A percentile compares a stretch with the other conserved stretches of the same genome.
These are phyloP conservation scores for Callyntrura guangdongensis DNA, from an alignment of 2,888 invertebrate genomes.

Conservation along the genomic window DNA sequence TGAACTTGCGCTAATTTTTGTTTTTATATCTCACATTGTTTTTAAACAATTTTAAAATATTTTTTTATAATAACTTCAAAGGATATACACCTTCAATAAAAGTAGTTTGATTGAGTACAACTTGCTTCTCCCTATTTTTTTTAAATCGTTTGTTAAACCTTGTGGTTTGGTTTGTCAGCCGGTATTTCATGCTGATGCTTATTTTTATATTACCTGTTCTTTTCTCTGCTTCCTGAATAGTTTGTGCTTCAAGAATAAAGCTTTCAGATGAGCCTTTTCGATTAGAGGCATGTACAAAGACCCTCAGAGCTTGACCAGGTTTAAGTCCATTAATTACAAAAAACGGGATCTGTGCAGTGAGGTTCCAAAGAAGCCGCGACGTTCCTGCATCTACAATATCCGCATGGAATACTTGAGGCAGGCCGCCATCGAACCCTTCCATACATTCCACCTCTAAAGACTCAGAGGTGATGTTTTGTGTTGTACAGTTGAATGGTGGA, in stretches of 20 bases:
- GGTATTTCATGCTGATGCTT: background rate
- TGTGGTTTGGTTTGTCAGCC: no score
- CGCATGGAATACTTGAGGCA: constrained; percentile 90
- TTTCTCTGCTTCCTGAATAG: constrained; percentile 91
- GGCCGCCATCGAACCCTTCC: constrained; percentile 92
- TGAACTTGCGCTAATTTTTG: no score
- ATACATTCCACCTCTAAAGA: constrained; percentile 91
- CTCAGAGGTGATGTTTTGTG: constrained; percentile 92
- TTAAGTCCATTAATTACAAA: constrained; percentile 93
- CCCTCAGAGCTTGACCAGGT: constrained; percentile 92
- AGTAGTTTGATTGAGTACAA: no score
- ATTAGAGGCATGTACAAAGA: constrained; percentile 93
- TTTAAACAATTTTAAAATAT: no score
- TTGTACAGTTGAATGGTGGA: constrained; percentile 91
- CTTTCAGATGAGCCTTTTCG: constrained; percentile 92
- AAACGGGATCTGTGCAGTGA: constrained; percentile 90
- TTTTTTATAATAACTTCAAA: no score
- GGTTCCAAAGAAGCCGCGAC: constrained; percentile 89
- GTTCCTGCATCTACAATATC: constrained; percentile 91
- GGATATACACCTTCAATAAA: no score
- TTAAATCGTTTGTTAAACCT: no score
- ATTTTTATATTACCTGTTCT: constrained; percentile 89
- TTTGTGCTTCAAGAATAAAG: constrained; percentile 90
- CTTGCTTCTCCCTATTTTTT: no score
- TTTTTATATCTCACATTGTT: no score